Evolutionary conservation across 2,888 invertebrate genomes (phyloP), one percentile per base, ranked within the genome.

Genomic region (Muscina levida): DNA sequence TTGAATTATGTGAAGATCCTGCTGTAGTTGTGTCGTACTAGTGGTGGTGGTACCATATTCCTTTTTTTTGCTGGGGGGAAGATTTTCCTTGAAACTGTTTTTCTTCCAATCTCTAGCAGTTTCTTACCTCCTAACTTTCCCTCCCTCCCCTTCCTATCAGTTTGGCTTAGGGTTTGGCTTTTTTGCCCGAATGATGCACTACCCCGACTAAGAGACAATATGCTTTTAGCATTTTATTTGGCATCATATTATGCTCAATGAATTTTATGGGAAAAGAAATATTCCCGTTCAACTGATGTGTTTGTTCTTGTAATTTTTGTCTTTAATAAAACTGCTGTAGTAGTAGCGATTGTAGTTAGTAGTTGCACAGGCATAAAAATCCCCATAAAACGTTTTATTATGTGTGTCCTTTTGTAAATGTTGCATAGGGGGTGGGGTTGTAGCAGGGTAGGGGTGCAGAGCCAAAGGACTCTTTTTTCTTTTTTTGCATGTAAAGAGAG

Each of bases 221-320:
- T 74, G 74, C 57, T 68, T 37, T 68, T 57, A 74, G 67, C 48
- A 68, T 74, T 74, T 59, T 68, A 59, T 68, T 56, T 74, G 57
- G 74, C 67, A 74, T 74, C 59, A 74, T 74, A 74, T 74, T 68
- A 74, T 67, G 74, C 74, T 74, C 74, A 74, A 74, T 74, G 67
- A 74, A 67, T 74, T 74, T 74, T 68, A 74, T 74, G 74, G 74
- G n/a, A n/a, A n/a, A n/a, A n/a, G n/a, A n/a, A n/a, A 59, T 68
- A 67, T 37, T 48, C n/a, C 11, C 10, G 22, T 15, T 53, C n/a
- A 53, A 10, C 22, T 53, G 53, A 2, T 17, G 17, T 10, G 19
- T 48, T 53, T 53, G 22, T 53, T 26, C 15, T 5, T n/a, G 15
- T 37, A 11, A 2, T 37, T 37, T 57, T 19, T 48, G 48, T 8